phyloP scores from a whole-genome alignment of 2,888 invertebrate species.

The Pteria penguin region DNA sequence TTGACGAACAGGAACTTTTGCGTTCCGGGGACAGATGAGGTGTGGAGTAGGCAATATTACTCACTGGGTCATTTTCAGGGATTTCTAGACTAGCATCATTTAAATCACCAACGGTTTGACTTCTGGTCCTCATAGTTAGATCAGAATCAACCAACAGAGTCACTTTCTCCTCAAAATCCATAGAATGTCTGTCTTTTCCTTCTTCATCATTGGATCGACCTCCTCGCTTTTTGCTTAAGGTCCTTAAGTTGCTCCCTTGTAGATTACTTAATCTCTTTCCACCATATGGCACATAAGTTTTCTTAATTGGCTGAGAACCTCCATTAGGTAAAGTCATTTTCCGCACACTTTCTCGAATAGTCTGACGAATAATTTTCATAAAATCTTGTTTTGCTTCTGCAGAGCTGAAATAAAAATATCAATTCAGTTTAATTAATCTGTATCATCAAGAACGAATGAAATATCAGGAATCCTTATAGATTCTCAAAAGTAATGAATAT shows the following conservation, averaged over 20 bases:
- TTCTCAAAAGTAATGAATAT: neutral
- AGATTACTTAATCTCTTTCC: conserved; percentile 59
- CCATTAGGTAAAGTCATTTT: conserved; percentile 93
- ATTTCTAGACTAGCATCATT: conserved; percentile 82
- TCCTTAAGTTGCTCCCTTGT: conserved; percentile 52
- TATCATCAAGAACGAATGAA: neutral
- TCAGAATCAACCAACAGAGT: conserved; percentile 81
- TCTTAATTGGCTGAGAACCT: conserved; percentile 48
- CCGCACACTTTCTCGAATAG: conserved; percentile 96
- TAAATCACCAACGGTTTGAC: conserved; percentile 93
- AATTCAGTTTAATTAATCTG: no score
- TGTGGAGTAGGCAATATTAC: conserved; percentile 54
- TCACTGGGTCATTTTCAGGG: conserved; percentile 53
- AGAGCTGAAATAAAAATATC: conserved; percentile 87
- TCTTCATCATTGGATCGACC: conserved; percentile 46
- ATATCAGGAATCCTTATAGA: neutral
- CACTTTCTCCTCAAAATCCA: conserved; percentile 89
- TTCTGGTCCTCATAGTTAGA: conserved; percentile 87
- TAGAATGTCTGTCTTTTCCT: conserved; percentile 74
- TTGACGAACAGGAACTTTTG: conserved; percentile 67
- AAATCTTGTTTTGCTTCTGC: conserved; percentile 98
- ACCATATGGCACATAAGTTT: conserved; percentile 63
- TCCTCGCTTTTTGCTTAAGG: conserved; percentile 60
- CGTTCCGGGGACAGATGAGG: conserved; percentile 55
- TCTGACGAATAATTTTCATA: conserved; percentile 97